Base-by-base conservation (phyloP, 2,113 vertebrate genomes). In the Rhabdomys dilectus region DNA sequence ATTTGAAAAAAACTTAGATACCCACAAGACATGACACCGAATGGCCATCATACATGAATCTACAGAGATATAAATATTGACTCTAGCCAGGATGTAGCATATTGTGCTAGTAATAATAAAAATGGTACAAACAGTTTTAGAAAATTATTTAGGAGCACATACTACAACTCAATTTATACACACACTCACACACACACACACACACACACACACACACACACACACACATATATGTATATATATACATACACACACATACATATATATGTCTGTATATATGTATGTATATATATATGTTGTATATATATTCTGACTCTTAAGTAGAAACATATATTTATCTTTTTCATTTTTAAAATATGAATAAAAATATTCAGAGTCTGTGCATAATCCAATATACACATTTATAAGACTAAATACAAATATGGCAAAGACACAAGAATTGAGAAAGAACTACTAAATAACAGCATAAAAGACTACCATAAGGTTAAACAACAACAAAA, bases 81-180 rank as follows among this genome's bases (percentile, higher is more conserved):
- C 10, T 92, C 42, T 2, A 68, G n/a, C 19, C 16, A 90, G 53
- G 31, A 51, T 45, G 15, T 11, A 15, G 51, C 58, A 72, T 29
- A 13, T 64, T 58, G 31, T 91, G 39, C 13, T 76, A 36, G 24
- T 22, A 5, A 8, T 53, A 92, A 6, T n/a, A 2, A 29, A 88
- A 91, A 66, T 48, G 24, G 53, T 53, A 94, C 7, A 48, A 48
- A 48, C 48, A 80, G 42, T 82, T 56, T 53, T n/a, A 26, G 45
- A 72, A 91, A 95, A 89, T 36, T 85, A 94, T n/a, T 87, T 75
- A 11, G 78, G 3, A 94, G 13, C 73, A 89, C 36, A 76, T 56
- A 80, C 34, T 89, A 94, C 89, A 58, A 86, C 4, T 86, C 24
- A 88, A 92, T 53, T 56, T 95, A n/a, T n/a, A n/a, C n/a, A n/a